A percentile compares a stretch with the other conserved stretches of the same genome.
Conservation (phyloP, 2,888 invertebrate genomes). For the Andrena minutula region DNA sequence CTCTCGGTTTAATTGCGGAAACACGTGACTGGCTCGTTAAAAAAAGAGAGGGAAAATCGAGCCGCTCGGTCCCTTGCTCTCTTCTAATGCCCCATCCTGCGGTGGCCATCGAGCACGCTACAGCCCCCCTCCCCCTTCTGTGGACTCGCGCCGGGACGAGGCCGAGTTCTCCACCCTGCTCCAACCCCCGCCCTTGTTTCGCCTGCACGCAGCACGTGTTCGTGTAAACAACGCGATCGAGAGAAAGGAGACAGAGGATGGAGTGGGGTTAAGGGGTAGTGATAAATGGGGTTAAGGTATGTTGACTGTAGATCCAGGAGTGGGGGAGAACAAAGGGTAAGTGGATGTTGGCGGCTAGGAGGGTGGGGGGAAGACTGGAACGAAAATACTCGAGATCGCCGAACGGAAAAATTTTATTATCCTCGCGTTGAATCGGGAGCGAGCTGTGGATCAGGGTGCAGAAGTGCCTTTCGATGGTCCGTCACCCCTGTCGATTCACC, state of each 20-base stretch:
- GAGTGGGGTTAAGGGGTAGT: slow-evolving; percentile 17
- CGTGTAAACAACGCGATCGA: slow-evolving; percentile 62
- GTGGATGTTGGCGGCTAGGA: slow-evolving; percentile 22
- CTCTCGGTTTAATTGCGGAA: slow-evolving; percentile 75
- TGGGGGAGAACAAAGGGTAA: slow-evolving; percentile 16
- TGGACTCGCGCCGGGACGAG: slow-evolving; percentile 6
- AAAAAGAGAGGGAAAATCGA: slow-evolving; percentile 43
- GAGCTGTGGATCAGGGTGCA: slow-evolving; percentile 49
- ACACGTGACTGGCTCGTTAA: slow-evolving; percentile 71
- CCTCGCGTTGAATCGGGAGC: slow-evolving; percentile 75
- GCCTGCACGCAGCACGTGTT: slow-evolving; percentile 44
- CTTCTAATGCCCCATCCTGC: slow-evolving; percentile 30
- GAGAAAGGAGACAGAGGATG: slow-evolving; percentile 28
- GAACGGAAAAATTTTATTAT: slow-evolving; percentile 81
- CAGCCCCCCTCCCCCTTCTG: background rate
- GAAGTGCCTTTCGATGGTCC: slow-evolving; percentile 71
- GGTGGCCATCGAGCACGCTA: slow-evolving; percentile 22
- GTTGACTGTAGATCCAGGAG: slow-evolving; percentile 12
- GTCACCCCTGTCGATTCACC: slow-evolving; percentile 64
- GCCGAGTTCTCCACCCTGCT: slow-evolving; percentile 2
- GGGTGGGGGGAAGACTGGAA: slow-evolving; percentile 22
- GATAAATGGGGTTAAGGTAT: slow-evolving; percentile 53
- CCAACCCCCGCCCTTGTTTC: slow-evolving; percentile 18
- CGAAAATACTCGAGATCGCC: slow-evolving; percentile 57
- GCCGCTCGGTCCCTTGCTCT: slow-evolving; percentile 23